phyloP scores from a whole-genome alignment of 35 echinoderm and acorn worm species.

The Apostichopus japonicus region DNA sequence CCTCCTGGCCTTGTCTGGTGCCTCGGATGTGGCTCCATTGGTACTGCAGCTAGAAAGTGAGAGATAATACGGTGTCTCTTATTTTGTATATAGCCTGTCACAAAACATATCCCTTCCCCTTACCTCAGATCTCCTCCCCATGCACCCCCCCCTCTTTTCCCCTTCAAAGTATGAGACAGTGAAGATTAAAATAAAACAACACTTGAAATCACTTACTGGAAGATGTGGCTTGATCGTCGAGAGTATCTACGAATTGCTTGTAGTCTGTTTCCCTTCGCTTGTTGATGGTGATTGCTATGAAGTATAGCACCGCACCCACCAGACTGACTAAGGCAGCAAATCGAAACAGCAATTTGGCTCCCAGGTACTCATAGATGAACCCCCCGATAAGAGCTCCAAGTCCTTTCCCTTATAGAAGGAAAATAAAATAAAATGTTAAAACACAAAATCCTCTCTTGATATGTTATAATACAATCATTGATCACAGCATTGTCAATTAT shows the following conservation, averaged over 20 bases:
- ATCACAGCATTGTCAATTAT: too few species aligned
- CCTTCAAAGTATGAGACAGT: not conserved
- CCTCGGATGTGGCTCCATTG: slow-evolving; percentile 30
- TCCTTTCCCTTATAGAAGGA: slow-evolving; percentile 64
- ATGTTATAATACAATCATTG: not conserved
- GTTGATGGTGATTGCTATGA: not conserved
- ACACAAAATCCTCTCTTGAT: too few species aligned
- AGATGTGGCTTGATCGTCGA: slow-evolving; percentile 2
- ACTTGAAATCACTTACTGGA: not conserved
- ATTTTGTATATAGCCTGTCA: too few species aligned
- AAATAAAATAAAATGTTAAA: not conserved
- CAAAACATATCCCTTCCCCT: too few species aligned
- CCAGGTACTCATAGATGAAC: slow-evolving; percentile 69
- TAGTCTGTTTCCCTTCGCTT: slow-evolving; percentile 14
- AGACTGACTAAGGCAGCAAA: slow-evolving; percentile 63
- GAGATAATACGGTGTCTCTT: not conserved
- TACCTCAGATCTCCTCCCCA: not conserved
- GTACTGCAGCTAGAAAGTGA: slow-evolving; percentile 23
- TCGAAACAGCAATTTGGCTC: slow-evolving; percentile 71
- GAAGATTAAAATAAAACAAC: not conserved
- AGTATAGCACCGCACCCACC: slow-evolving; percentile 51
- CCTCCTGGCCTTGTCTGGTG: not conserved
- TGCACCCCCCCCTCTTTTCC: not conserved
- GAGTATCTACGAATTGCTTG: not conserved
- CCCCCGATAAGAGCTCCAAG: slow-evolving; percentile 77